These are phyloP conservation scores for Rana temporaria DNA, from an alignment of 2,113 vertebrate species.

Conservation along the genomic window DNA sequence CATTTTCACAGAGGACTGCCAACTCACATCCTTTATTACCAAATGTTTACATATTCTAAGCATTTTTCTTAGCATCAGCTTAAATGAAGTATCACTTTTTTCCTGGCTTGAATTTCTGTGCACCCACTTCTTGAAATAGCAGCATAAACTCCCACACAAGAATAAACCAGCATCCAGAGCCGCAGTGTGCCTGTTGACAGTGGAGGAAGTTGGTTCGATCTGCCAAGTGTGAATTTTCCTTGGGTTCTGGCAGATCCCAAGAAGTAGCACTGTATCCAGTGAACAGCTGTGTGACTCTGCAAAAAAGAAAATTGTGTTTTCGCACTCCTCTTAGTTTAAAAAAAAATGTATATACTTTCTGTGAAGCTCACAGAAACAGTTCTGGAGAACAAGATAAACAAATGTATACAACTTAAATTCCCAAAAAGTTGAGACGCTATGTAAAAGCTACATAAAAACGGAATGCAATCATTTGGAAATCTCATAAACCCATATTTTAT, in stretches of 20 bases:
- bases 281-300: conserved; percentile 44
- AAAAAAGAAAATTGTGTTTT: conserved; percentile 45
- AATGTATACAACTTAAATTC: too few species aligned
- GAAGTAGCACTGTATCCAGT: conserved; percentile 42
- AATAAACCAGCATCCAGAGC: conserved; percentile 49
- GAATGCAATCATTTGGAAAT: too few species aligned
- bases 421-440: too few species aligned
- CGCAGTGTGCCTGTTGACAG: conserved; percentile 46
- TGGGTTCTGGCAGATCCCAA: conserved; percentile 41
- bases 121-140: conserved; percentile 44
- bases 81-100: conserved; percentile 11
- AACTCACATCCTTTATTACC: conserved; percentile 11
- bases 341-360: conserved; percentile 9
- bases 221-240: conserved; percentile 53
- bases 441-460: too few species aligned
- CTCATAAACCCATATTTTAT: too few species aligned
- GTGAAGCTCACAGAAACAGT: not conserved
- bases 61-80: conserved; percentile 38
- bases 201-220: conserved; percentile 45
- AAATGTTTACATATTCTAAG: conserved; percentile 38
- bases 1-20: not conserved
- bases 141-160: conserved; percentile 36
- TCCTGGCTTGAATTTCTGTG: conserved; percentile 21
- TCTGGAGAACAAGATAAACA: not conserved
- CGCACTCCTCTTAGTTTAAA: not conserved